Percentiles rank a stretch among this genome's conserved stretches.
Conservation (phyloP, 2,797 vertebrate genomes). For the Hozukius guyotensis region DNA sequence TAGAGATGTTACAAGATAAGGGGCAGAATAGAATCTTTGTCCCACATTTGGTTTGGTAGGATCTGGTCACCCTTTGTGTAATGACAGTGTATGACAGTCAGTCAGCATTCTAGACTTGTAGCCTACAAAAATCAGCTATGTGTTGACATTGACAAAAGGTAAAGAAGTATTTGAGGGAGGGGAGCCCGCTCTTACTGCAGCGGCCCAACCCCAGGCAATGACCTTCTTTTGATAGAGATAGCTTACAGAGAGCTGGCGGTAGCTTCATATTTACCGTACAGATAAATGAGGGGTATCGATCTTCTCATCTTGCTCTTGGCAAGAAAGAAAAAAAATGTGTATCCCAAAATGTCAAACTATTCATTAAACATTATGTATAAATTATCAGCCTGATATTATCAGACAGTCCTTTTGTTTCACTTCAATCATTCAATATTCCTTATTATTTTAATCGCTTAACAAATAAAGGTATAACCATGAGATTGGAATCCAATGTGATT, state of each 20-base stretch:
- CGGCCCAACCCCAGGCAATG: no score
- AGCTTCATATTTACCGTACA: no score
- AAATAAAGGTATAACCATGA: background rate
- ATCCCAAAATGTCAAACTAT: no score
- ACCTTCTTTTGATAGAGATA: background rate
- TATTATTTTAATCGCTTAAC: background rate
- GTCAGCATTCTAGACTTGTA: background rate
- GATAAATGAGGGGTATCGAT: no score
- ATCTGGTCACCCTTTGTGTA: accelerated
- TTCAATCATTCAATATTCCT: background rate
- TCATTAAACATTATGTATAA: no score
- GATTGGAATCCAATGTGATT: background rate
- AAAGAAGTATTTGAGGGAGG: background rate
- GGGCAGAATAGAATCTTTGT: no score
- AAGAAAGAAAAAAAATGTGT: no score
- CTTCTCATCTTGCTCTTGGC: no score
- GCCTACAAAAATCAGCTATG: background rate
- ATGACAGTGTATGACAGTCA: background rate
- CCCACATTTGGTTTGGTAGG: no score
- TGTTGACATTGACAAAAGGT: background rate
- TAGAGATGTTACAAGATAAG: no score
- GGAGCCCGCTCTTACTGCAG: accelerated
- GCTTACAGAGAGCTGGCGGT: background rate
- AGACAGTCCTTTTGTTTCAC: no score
- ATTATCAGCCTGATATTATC: no score